Conservation (phyloP, 1,140 invertebrate species). For the Ruditapes philippinarum region DNA sequence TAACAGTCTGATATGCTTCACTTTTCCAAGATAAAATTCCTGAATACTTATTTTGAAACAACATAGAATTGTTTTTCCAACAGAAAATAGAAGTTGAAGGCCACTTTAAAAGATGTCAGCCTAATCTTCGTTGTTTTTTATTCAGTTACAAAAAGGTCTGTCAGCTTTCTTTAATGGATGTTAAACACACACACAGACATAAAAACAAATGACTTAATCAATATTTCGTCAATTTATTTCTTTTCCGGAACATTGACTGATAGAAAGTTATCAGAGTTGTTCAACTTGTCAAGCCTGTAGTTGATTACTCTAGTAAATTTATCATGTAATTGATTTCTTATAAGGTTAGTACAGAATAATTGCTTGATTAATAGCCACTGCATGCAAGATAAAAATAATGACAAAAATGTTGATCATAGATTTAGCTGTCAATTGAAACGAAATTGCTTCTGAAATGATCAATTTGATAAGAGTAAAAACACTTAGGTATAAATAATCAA, state of each 20-base stretch:
- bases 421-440: not conserved
- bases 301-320: slow-evolving; percentile 5
- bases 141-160: no score
- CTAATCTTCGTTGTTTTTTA: no score
- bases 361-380: not conserved
- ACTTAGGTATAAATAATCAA: not conserved
- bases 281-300: not conserved
- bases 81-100: no score
- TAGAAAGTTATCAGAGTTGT: not conserved
- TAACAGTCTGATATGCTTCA: no score
- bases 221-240: no score
- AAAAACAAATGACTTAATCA: no score
- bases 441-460: not conserved
- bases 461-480: not conserved
- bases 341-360: not conserved
- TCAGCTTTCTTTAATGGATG: no score
- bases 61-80: no score
- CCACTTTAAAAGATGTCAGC: no score
- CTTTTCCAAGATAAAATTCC: no score
- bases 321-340: slow-evolving; percentile 35
- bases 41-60: no score
- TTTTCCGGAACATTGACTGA: slow-evolving; percentile 9
- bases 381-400: not conserved
- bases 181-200: no score
- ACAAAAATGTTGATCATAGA: not conserved